Base-by-base conservation (phyloP, 2,888 invertebrate genomes). In the Plebejus argus region DNA sequence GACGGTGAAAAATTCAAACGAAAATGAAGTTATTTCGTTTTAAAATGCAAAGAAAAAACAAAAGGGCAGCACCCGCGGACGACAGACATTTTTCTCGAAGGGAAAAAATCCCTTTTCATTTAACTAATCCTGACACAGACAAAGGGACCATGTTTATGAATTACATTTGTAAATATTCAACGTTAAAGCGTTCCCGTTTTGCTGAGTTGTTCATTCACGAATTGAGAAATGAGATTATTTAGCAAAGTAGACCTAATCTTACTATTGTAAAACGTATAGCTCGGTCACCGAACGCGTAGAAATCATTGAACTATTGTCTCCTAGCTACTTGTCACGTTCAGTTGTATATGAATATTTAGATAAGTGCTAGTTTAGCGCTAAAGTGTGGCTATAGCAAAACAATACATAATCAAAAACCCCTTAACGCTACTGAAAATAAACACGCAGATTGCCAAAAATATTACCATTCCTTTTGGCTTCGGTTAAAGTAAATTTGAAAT, bases 11-110 rank as follows among this genome's bases (percentile, higher is more conserved):
- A 90, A 91, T 87, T 90, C 87, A 79, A 88, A 86, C 86, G 86
- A 90, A 91, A 91, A 91, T 89, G 88, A 91, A 92, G 89, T 90
- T 91, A 91, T 93, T 92, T 91, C 88, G 88, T 91, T 90, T 91
- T 91, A 91, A 91, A 92, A 92, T 91, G 89, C 88, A 91, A 89
- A 89, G 88, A 88, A 90, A 91, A 90, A 89, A 87, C 85, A 85
- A 82, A 82, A 85, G 79, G 83, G 83, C 83, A 83, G 81, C 81
- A 78, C 81, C 83, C 81, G 81, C 81, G 84, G 82, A 82, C 82
- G 86, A 84, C 83, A 85, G 85, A 86, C 82, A 85, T 87, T 88
- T 88, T 87, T 86, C 85, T 77, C 78, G 79, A 74, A 74, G 84
- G 83, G 86, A 84, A 85, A 39, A 86, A 87, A 87, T 86, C 84